Percentiles rank a stretch among this genome's conserved stretches.
Conservation (phyloP, 2,113 vertebrate species). For the Gymnobelideus leadbeateri region DNA sequence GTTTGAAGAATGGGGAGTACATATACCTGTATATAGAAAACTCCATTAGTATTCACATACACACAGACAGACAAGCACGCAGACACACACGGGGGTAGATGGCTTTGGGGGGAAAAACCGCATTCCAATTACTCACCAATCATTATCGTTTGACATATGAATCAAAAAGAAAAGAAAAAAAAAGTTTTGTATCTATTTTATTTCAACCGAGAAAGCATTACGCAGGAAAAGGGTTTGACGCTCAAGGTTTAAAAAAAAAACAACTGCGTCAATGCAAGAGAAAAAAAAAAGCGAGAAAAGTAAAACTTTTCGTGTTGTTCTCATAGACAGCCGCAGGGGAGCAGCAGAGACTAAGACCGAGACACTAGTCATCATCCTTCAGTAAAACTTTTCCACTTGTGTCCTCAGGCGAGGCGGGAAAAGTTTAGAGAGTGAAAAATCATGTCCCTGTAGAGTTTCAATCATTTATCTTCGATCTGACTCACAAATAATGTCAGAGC, state of each 20-base stretch:
- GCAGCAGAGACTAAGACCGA: background rate
- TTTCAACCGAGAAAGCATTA: background rate
- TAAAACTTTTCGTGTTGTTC: background rate
- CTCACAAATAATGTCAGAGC: background rate
- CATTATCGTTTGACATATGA: background rate
- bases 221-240: background rate
- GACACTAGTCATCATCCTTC: background rate
- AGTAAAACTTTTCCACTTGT: background rate
- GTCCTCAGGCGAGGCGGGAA: background rate
- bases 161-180: background rate
- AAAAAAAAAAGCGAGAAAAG: background rate
- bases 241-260: background rate
- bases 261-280: background rate
- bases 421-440: conserved; percentile 4
- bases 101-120: background rate
- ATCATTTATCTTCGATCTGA: background rate
- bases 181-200: background rate
- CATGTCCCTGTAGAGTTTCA: background rate
- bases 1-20: background rate
- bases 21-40: background rate
- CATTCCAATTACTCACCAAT: background rate
- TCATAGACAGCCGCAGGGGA: background rate
- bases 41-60: background rate
- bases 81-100: background rate
- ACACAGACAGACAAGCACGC: background rate